phyloP scores from a whole-genome alignment of 2,888 invertebrate species.

The Phaonia tiefii region DNA sequence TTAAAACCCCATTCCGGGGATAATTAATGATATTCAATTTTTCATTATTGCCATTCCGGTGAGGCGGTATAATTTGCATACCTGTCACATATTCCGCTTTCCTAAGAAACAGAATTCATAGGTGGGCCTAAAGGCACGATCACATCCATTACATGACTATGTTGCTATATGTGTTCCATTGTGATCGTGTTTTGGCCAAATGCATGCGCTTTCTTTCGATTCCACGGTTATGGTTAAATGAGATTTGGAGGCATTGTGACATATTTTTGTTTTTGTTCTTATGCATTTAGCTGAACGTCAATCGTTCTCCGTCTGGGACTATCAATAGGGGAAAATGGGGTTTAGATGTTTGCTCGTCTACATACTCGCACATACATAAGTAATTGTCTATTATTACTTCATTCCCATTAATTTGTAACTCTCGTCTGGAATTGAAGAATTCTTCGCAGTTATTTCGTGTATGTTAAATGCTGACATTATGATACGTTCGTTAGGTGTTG shows the following conservation, averaged over 20 bases:
- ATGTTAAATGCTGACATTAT: constrained; percentile 37
- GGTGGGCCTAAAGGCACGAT: constrained; percentile 35
- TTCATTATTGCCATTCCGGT: no score
- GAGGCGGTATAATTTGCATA: no score
- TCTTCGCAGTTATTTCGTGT: constrained; percentile 19
- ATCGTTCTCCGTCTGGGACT: no score
- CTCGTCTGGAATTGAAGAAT: constrained; percentile 24
- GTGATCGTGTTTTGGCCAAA: constrained; percentile 5
- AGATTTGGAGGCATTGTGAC: constrained; percentile 5
- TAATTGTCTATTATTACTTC: constrained; percentile 36
- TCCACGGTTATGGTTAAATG: constrained; percentile 16
- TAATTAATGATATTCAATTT: no score
- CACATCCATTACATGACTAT: constrained; percentile 30
- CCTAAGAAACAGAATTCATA: neutral
- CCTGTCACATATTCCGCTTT: neutral
- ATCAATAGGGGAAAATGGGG: no score
- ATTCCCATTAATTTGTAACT: constrained; percentile 36
- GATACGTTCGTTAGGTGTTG: constrained; percentile 18
- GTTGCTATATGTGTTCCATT: constrained; percentile 10
- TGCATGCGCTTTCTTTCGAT: neutral
- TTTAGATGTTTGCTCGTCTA: neutral
- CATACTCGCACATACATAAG: constrained; percentile 5
- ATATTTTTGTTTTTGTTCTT: neutral
- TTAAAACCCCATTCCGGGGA: no score
- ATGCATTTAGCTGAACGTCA: neutral